Evolutionary conservation across 2,797 vertebrate species (phyloP), one percentile per base, ranked within the genome.

Genomic region (Diceros bicornis): DNA sequence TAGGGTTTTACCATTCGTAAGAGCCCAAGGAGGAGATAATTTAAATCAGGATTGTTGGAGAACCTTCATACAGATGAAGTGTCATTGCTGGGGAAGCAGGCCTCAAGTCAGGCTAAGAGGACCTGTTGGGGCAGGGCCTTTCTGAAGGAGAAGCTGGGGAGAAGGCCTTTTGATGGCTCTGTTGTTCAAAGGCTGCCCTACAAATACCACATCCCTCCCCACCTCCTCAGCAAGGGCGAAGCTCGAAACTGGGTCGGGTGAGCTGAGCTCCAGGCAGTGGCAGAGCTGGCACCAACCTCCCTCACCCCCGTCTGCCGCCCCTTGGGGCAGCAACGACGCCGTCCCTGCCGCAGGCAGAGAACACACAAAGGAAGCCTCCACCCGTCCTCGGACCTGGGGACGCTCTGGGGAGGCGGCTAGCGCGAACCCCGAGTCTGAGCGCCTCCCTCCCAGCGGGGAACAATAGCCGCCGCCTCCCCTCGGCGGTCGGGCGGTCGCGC

Each of bases 361-460:
- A 91, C 91, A 95, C 92, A 98, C 91, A 98, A 97, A 97, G 89
- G 82, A 97, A 83, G 79, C 41, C n/a, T 32, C 9, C 9, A 55
- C 29, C 37, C 10, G 6, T 37, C 77, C n/a, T 82, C 4, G 4
- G 81, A 89, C 41, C 57, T 12, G 17, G 55, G 74, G 82, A 93
- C 91, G 47, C 82, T 37, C 34, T 20, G 72, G 64, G 88, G 41
- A 87, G 3, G 9, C 32, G 44, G 74, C 23, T 87, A 64, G 50
- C 52, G 0, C 0, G 0, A 41, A 64, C 61, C 55, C 81, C 0
- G 0, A 69, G 61, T 47, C 86, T 27, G 68, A 37, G 14, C 20
- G 57, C 62, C 66, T 59, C 77, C 17, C 2, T 47, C 0, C 2
- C 0, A 16, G 6, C 2, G 32, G 68, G 75, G 82, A 97, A 98